Percentiles rank a stretch among this genome's conserved stretches.
Evolutionary conservation across 2,113 vertebrate species (phyloP).

Genomic region (Leptobrachium leishanense): DNA sequence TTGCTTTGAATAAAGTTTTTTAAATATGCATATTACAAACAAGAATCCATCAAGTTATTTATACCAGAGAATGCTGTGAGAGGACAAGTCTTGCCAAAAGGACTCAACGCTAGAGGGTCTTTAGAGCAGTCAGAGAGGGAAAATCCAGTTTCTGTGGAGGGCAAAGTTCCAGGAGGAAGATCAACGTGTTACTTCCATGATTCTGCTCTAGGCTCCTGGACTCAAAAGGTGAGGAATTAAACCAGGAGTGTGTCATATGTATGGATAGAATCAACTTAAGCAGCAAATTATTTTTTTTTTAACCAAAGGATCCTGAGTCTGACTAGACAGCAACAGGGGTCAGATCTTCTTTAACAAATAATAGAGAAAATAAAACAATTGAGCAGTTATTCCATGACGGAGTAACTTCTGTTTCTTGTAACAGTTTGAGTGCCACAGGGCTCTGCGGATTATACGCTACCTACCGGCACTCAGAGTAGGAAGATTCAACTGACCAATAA

Average conservation of each 20-base stretch:
- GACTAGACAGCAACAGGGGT: neutral
- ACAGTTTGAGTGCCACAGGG: neutral
- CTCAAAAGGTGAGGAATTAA: neutral
- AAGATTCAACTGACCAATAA: neutral
- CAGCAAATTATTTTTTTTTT: neutral
- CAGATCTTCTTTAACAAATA: neutral
- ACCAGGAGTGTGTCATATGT: neutral
- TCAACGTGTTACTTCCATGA: too few species aligned
- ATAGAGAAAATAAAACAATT: neutral
- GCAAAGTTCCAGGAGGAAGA: too few species aligned
- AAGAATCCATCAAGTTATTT: too few species aligned
- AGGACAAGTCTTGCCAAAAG: too few species aligned
- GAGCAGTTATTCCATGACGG: neutral
- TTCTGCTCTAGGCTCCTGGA: neutral
- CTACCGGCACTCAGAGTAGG: neutral
- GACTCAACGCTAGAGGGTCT: too few species aligned
- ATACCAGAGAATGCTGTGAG: too few species aligned
- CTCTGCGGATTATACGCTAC: neutral
- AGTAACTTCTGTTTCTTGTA: neutral
- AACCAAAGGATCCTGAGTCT: neutral
- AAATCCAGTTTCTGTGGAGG: too few species aligned
- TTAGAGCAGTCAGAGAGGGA: too few species aligned
- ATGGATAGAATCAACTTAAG: neutral
- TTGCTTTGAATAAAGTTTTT: too few species aligned
- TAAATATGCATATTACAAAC: too few species aligned